Evolutionary conservation across 2,797 vertebrate genomes (phyloP).

Genomic region (Sitta carolinensis): DNA sequence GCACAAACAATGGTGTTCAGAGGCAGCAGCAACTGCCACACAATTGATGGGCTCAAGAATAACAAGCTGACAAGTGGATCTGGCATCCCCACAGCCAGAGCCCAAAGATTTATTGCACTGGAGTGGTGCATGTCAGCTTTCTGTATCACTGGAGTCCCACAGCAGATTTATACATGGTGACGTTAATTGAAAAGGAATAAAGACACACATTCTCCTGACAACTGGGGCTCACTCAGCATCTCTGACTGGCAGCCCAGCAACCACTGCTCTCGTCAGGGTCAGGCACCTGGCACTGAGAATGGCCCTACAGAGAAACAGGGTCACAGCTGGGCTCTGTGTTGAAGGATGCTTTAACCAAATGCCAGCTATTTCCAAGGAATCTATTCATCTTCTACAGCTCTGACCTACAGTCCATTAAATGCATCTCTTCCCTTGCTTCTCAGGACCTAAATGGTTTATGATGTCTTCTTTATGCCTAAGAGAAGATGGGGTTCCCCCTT

Average conservation of each 20-base stretch:
- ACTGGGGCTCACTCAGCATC: neutral
- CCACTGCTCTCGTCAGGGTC: neutral
- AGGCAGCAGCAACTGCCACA: neutral
- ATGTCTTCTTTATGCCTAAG: neutral
- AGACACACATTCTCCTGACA: slow-evolving; percentile 8
- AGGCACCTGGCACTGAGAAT: slow-evolving; percentile 33
- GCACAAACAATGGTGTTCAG: neutral
- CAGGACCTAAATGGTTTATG: neutral
- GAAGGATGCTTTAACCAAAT: neutral
- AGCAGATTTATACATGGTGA: slow-evolving; percentile 3
- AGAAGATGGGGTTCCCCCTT: neutral
- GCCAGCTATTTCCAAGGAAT: neutral
- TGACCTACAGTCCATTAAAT: neutral
- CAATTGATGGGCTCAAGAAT: neutral
- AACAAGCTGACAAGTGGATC: neutral
- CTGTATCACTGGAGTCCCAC: slow-evolving; percentile 1
- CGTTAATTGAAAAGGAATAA: slow-evolving; percentile 18
- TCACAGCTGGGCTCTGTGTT: slow-evolving; percentile 33
- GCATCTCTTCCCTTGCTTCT: neutral
- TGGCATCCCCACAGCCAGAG: slow-evolving; percentile 25
- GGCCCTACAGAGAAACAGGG: neutral
- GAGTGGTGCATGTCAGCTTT: neutral
- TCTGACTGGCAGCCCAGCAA: neutral
- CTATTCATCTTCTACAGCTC: neutral
- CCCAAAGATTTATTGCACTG: neutral